A percentile compares a stretch with the other conserved stretches of the same genome.
phyloP scores from a whole-genome alignment of 2,797 vertebrate genomes.

The Ctenopoma kingsleyae region DNA sequence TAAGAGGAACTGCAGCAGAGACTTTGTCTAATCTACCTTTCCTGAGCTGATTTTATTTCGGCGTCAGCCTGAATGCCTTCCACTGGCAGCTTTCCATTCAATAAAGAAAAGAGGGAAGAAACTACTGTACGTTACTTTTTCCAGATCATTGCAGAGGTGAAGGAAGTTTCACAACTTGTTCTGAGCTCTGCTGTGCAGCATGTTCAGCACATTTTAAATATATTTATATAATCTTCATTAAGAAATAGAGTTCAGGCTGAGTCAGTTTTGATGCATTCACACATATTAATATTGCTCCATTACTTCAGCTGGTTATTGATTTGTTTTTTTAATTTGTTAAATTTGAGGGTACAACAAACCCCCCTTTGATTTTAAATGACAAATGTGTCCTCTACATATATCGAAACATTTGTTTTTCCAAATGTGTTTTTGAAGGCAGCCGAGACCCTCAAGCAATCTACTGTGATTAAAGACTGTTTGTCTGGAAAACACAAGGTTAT shows the following conservation, averaged over 20 bases:
- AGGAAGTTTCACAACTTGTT: constrained; percentile 7
- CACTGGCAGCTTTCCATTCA: constrained; percentile 48
- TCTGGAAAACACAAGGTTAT: constrained; percentile 44
- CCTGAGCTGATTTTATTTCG: constrained; percentile 55
- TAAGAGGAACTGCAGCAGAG: constrained; percentile 51
- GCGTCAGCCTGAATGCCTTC: constrained; percentile 40
- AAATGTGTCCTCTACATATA: constrained; percentile 31
- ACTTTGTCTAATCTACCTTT: constrained; percentile 55
- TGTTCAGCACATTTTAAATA: neutral
- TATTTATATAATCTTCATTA: constrained; percentile 20
- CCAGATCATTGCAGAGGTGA: constrained; percentile 36
- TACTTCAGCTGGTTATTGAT: constrained; percentile 30
- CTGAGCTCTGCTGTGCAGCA: constrained; percentile 4
- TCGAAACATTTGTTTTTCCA: constrained; percentile 29
- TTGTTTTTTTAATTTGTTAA: constrained; percentile 1
- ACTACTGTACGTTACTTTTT: constrained; percentile 25
- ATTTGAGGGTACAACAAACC: constrained; percentile 21
- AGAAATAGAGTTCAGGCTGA: constrained; percentile 20
- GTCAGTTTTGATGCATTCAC: constrained; percentile 15
- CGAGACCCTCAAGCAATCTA: constrained; percentile 30
- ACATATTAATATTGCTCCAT: constrained; percentile 10
- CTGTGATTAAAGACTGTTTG: constrained; percentile 58
- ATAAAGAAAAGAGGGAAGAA: constrained; percentile 19
- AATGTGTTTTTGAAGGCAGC: constrained; percentile 47
- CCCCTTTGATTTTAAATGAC: constrained; percentile 36